Evolutionary conservation across 2,113 vertebrate species (phyloP), one percentile per base, ranked within the genome.

Genomic region (Chaetorhynchus papuensis): DNA sequence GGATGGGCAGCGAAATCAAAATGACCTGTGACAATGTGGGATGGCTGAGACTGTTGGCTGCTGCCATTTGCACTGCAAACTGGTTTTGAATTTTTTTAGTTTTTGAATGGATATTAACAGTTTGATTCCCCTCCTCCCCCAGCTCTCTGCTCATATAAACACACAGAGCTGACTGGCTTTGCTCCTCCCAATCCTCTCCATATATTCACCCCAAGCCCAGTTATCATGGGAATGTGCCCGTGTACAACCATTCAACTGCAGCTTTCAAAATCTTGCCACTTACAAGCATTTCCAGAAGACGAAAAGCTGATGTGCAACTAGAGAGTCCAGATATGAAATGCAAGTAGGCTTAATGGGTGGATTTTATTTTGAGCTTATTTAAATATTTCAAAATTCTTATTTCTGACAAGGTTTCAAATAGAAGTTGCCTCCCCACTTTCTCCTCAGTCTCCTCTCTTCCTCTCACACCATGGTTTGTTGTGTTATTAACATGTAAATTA

Each of bases 401-500:
- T 76, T 52, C 39, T 94, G 66, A 82, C 61, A 74, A 59, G 49
- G 13, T 54, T 94, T 93, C 64, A 80, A 45, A 57, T 61, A 28
- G 54, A 74, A 74, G 22, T 87, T 3, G 8, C 28, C 68, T 77
- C 41, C 64, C 3, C 30, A n/a, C 27, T 68, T 91, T 78, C 52
- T 84, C n/a, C 72, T 87, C 50, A 12, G 33, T 41, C 45, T 87
- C 45, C 39, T 70, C 81, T 77, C 33, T 87, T 39, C 52, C 15
- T 64, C 74, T 75, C 52, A 44, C 16, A 33, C 13, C 17, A 9
- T 60, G 41, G 1, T 30, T 87, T 83, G 64, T 66, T 26, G 26
- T 68, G 53, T 65, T 93, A 96, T 72, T 93, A 97, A 65, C 88
- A 82, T 49, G 75, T 63, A 89, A 89, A 87, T 96, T 89, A 93